Evolutionary conservation across 2,113 vertebrate species (phyloP), one percentile per base, ranked within the genome.

Genomic region (Nerophis ophidion): DNA sequence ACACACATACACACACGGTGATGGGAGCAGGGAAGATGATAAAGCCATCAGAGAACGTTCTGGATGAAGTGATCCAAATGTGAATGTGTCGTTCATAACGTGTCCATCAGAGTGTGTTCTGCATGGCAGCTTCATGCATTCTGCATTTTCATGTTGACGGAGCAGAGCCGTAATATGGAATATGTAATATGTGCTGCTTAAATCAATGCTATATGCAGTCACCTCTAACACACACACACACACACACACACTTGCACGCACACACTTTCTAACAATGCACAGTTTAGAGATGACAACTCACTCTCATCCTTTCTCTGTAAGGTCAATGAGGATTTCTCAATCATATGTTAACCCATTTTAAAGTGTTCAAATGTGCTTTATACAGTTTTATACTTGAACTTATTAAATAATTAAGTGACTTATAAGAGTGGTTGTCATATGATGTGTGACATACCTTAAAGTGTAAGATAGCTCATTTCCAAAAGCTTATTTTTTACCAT

Each of bases 111-210:
- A 68, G 74, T 91, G 87, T 92, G 87, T 93, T 94, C 91, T 91
- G 87, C 84, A 77, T 88, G 83, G 86, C 70, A 85, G 90, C 89
- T 91, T 93, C 92, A 93, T 92, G 92, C 65, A 61, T 76, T 93
- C 91, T 91, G 91, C 89, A 91, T 92, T 91, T 92, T 75, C 89
- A 88, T 89, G 88, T 88, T 85, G 85, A 88, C 83, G 81, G 88
- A 91, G 80, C 64, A 66, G 83, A 87, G 80, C 71, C 86, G 87
- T 26, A 26, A 26, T 26, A 26, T 26, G 26, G 26, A 26, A 26
- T 26, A 26, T 26, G 88, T 91, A 84, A 86, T 85, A 70, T 71
- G 71, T 63, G 56, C 87, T 89, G 89, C 91, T 93, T 92, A 93
- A 94, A 94, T 93, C 90, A 92, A 89, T 90, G 89, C 82, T 82